A percentile compares a stretch with the other conserved stretches of the same genome.
Conservation (phyloP, 1,140 invertebrate genomes). For the Manduca sexta region DNA sequence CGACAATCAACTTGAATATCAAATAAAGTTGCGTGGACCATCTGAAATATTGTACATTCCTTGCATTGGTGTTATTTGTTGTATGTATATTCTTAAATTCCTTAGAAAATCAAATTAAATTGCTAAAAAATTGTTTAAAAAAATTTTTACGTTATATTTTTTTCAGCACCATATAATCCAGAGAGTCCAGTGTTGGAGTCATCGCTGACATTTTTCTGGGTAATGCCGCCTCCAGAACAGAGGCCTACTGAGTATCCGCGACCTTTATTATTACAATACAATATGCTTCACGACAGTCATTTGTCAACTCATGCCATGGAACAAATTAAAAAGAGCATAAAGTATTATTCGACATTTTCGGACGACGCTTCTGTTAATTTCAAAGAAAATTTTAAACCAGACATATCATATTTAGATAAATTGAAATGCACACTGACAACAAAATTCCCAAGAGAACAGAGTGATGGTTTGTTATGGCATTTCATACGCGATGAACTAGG, state of each 20-base stretch:
- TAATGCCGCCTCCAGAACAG: constrained; percentile 93
- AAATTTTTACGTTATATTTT: constrained; percentile 11
- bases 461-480: constrained; percentile 77
- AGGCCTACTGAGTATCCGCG: constrained; percentile 92
- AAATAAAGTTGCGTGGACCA: constrained; percentile 93
- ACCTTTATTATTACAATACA: constrained; percentile 91
- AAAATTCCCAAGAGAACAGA: constrained; percentile 79
- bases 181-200: constrained; percentile 85
- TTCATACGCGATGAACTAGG: constrained; percentile 75
- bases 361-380: constrained; percentile 87
- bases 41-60: constrained; percentile 93
- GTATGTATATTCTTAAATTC: constrained; percentile 70
- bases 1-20: constrained; percentile 94
- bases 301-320: constrained; percentile 87
- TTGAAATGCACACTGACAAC: constrained; percentile 79
- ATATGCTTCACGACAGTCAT: constrained; percentile 86
- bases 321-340: constrained; percentile 89
- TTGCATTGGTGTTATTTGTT: constrained; percentile 93
- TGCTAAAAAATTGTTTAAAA: too few species aligned
- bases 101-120: constrained; percentile 1
- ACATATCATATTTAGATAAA: constrained; percentile 86
- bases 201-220: constrained; percentile 92
- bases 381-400: constrained; percentile 81
- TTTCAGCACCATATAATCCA: constrained; percentile 89
- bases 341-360: constrained; percentile 83